These are phyloP conservation scores for Eumerus sabulonum DNA, from an alignment of 2,888 invertebrate species.

Conservation along the genomic window DNA sequence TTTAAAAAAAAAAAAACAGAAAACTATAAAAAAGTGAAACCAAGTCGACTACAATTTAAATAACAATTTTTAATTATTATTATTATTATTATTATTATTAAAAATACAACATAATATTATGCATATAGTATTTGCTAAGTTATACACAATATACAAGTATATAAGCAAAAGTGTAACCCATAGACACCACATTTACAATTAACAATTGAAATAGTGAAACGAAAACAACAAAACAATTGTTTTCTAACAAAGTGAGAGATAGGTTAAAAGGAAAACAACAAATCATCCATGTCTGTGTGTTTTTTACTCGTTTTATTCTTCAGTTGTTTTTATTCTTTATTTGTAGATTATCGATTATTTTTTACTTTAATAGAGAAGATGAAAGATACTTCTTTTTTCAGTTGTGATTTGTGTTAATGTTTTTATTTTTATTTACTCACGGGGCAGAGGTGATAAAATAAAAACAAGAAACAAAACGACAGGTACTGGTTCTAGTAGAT, in stretches of 20 bases:
- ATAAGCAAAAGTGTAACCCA: conserved; percentile 46
- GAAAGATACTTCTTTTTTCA: conserved; percentile 42
- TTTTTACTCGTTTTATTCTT: conserved; percentile 47
- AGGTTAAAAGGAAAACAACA: conserved; percentile 6
- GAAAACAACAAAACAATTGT: conserved; percentile 8
- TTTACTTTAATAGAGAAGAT: conserved; percentile 13
- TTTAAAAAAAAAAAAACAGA: conserved; percentile 46
- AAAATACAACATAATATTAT: conserved; percentile 56
- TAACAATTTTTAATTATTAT: conserved; percentile 48
- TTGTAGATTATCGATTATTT: neutral
- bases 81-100: conserved; percentile 51
- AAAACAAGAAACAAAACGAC: neutral
- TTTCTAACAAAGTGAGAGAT: conserved; percentile 41
- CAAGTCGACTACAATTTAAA: conserved; percentile 52
- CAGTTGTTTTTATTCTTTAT: conserved; percentile 19
- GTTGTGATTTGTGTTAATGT: conserved; percentile 59
- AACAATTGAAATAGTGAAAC: conserved; percentile 16
- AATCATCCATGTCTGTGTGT: conserved; percentile 37
- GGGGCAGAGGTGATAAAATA: conserved; percentile 47
- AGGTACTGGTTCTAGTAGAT: conserved; percentile 42
- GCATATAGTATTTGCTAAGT: conserved; percentile 54
- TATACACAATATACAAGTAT: conserved; percentile 48
- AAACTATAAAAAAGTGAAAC: conserved; percentile 34
- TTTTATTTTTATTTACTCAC: conserved; percentile 11
- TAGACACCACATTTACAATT: conserved; percentile 55